phyloP scores from a whole-genome alignment of 1,140 invertebrate species.

The Dreissena rostriformis region DNA sequence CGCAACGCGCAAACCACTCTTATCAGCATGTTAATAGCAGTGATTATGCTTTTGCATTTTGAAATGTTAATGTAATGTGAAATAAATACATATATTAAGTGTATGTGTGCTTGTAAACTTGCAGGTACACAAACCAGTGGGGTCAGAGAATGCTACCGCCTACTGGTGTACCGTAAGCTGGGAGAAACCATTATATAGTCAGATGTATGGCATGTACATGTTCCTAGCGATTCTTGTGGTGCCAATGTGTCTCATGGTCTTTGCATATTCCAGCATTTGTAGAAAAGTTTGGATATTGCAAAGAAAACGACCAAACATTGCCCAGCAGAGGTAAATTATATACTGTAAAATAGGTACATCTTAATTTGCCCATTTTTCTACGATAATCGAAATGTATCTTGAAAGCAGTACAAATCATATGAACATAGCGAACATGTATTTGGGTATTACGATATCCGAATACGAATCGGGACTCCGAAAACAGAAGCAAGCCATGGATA shows the following conservation, averaged over 20 bases:
- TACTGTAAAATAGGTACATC: too few relatives aligned
- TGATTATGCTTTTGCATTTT: background rate
- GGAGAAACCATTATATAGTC: slow-evolving; percentile 82
- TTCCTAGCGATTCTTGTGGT: slow-evolving; percentile 85
- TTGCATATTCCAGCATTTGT: slow-evolving; percentile 83
- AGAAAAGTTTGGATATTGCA: slow-evolving; percentile 85
- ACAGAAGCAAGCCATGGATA: too few relatives aligned
- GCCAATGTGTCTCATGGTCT: slow-evolving; percentile 83
- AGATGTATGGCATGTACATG: slow-evolving; percentile 87
- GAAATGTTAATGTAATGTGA: background rate
- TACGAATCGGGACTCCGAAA: too few relatives aligned
- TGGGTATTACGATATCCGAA: too few relatives aligned
- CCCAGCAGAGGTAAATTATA: background rate
- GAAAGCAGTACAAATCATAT: too few relatives aligned
- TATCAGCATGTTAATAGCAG: background rate
- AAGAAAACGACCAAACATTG: slow-evolving; percentile 8
- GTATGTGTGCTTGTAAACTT: slow-evolving; percentile 5
- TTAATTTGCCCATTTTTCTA: too few relatives aligned
- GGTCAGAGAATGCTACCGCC: slow-evolving; percentile 43
- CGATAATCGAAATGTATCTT: too few relatives aligned
- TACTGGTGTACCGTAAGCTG: slow-evolving; percentile 86
- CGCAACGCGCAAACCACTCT: background rate
- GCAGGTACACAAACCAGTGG: slow-evolving; percentile 61
- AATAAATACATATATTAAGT: background rate
- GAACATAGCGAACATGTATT: too few relatives aligned